Conservation (phyloP, 1,140 invertebrate species). For the Eufriesea mexicana region DNA sequence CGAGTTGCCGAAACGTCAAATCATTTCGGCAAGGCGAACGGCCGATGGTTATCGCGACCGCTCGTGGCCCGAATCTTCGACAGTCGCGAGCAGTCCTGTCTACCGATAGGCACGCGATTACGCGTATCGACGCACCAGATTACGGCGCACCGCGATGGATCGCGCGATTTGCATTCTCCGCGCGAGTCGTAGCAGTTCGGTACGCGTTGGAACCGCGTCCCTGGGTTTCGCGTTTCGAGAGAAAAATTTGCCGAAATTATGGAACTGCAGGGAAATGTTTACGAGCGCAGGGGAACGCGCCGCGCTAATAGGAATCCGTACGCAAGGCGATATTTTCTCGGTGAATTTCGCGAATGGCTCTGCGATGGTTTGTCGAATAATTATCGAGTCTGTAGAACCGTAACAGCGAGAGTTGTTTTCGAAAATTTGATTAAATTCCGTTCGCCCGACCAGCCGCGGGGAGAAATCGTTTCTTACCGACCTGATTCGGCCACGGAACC, state of each 20-base stretch:
- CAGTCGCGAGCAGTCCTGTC: background rate
- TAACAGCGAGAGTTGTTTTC: slow-evolving; percentile 51
- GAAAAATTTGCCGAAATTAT: too few relatives aligned
- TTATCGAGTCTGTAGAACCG: slow-evolving; percentile 38
- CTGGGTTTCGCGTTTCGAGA: too few relatives aligned
- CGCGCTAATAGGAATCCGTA: too few relatives aligned
- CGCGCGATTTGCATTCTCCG: too few relatives aligned
- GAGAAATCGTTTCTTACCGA: slow-evolving; percentile 56
- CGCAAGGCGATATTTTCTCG: background rate
- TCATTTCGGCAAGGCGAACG: slow-evolving; percentile 42
- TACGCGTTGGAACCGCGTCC: too few relatives aligned
- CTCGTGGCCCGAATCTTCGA: background rate
- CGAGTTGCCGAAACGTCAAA: slow-evolving; percentile 62
- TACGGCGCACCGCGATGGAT: too few relatives aligned
- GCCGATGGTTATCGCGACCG: background rate
- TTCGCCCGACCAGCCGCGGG: slow-evolving; percentile 32
- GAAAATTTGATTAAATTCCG: slow-evolving; percentile 68
- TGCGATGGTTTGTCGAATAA: slow-evolving; percentile 31
- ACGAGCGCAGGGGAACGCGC: too few relatives aligned
- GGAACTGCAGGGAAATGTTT: too few relatives aligned
- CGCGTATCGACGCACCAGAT: too few relatives aligned
- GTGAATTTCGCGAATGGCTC: background rate
- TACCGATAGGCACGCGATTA: background rate
- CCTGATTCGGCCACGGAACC: slow-evolving; percentile 46
- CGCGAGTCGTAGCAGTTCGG: too few relatives aligned